Conservation (phyloP, 1,140 invertebrate species). For the Eubasilissa regina region DNA sequence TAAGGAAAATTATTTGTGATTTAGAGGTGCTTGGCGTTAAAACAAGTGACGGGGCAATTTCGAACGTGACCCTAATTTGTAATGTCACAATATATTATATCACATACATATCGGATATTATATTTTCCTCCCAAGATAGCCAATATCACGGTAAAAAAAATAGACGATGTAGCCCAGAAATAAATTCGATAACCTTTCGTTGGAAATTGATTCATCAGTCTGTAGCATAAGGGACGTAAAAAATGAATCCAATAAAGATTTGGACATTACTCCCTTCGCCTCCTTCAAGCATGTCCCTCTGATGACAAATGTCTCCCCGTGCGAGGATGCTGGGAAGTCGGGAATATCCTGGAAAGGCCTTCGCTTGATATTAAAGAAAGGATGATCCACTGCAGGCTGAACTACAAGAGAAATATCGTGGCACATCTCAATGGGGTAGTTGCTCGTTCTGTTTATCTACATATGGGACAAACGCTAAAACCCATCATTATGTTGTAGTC, state of each 20-base stretch:
- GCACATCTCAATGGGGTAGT: too few relatives aligned
- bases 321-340: background rate
- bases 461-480: too few relatives aligned
- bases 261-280: background rate
- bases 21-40: too few relatives aligned
- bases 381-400: background rate
- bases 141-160: background rate
- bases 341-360: background rate
- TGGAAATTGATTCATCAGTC: conserved; percentile 21
- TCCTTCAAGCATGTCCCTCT: background rate
- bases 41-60: too few relatives aligned
- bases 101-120: too few relatives aligned
- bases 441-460: too few relatives aligned
- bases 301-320: background rate
- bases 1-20: too few relatives aligned
- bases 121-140: too few relatives aligned
- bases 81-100: too few relatives aligned
- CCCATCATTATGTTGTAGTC: too few relatives aligned
- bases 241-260: conserved; percentile 20
- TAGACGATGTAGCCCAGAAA: background rate
- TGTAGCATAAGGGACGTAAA: background rate
- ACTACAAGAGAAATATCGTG: too few relatives aligned
- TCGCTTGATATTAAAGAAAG: background rate
- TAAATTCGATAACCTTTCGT: background rate
- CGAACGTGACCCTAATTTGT: too few relatives aligned